These are phyloP conservation scores for Oegoconia quadripuncta DNA, from an alignment of 2,888 invertebrate genomes.

Conservation along the genomic window DNA sequence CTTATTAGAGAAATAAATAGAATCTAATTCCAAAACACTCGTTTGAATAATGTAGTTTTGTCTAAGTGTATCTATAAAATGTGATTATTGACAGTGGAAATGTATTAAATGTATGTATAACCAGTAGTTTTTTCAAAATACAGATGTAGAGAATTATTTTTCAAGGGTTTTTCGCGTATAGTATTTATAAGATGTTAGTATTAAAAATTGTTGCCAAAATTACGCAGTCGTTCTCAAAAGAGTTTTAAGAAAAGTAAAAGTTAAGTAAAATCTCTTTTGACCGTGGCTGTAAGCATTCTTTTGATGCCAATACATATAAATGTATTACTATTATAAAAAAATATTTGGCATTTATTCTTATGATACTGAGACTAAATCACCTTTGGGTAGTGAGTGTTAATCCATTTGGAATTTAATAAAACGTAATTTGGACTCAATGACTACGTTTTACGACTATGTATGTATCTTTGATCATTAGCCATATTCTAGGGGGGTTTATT, in stretches of 20 bases:
- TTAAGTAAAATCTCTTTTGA: constrained; percentile 25
- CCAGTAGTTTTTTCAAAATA: constrained; percentile 14
- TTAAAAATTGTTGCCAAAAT: constrained; percentile 21
- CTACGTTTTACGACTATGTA: neutral
- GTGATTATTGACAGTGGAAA: neutral
- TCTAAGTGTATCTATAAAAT: neutral
- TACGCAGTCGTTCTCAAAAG: constrained; percentile 9
- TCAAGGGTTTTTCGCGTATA: constrained; percentile 23
- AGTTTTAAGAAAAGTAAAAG: neutral
- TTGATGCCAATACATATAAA: constrained; percentile 30
- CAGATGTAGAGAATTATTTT: constrained; percentile 22
- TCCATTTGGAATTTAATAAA: constrained; percentile 4
- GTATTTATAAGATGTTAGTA: constrained; percentile 6
- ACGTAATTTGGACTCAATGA: neutral
- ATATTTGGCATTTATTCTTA: constrained; percentile 49
- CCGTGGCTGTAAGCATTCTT: constrained; percentile 33
- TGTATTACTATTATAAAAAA: constrained; percentile 19
- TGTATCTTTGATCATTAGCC: neutral
- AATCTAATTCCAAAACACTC: neutral
- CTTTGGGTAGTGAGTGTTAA: constrained; percentile 1
- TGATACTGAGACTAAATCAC: constrained; percentile 36
- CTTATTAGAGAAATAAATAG: neutral
- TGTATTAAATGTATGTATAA: constrained; percentile 3
- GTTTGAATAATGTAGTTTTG: neutral
- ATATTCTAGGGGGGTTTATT: too few species aligned